Percentiles rank a stretch among this genome's conserved stretches.
phyloP scores from a whole-genome alignment of 23 tunicate species.

The Ciona savignyi region DNA sequence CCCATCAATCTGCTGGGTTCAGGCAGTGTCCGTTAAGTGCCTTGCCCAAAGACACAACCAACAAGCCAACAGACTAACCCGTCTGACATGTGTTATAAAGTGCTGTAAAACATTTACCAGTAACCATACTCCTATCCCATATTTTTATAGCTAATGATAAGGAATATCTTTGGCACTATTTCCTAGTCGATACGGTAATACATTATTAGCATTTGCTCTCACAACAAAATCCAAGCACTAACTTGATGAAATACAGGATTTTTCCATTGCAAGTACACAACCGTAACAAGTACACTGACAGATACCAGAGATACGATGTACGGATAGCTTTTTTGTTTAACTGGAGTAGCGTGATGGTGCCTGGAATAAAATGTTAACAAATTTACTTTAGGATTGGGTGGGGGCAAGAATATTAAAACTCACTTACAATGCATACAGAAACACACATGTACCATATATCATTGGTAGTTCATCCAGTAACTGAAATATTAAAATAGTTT shows the following conservation, averaged over 20 bases:
- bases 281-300: slow-evolving; percentile 44
- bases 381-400: neutral
- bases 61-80: too few species aligned
- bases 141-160: too few species aligned
- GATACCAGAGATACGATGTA: slow-evolving; percentile 25
- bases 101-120: too few species aligned
- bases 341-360: slow-evolving; percentile 57
- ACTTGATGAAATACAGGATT: slow-evolving; percentile 91
- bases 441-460: slow-evolving; percentile 85
- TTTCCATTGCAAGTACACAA: slow-evolving; percentile 51
- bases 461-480: slow-evolving; percentile 87
- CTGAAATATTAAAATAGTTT: slow-evolving; percentile 31
- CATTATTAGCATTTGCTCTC: neutral
- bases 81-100: too few species aligned
- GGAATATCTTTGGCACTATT: too few species aligned
- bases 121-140: too few species aligned
- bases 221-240: neutral
- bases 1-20: too few species aligned
- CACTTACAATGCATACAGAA: slow-evolving; percentile 83
- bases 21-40: too few species aligned
- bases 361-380: slow-evolving; percentile 22
- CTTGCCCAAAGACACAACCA: too few species aligned
- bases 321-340: slow-evolving; percentile 9
- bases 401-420: neutral
- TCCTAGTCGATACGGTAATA: too few species aligned